These are phyloP conservation scores for Odocoileus hemionus DNA, from an alignment of 2,113 vertebrate genomes.

Conservation along the genomic window DNA sequence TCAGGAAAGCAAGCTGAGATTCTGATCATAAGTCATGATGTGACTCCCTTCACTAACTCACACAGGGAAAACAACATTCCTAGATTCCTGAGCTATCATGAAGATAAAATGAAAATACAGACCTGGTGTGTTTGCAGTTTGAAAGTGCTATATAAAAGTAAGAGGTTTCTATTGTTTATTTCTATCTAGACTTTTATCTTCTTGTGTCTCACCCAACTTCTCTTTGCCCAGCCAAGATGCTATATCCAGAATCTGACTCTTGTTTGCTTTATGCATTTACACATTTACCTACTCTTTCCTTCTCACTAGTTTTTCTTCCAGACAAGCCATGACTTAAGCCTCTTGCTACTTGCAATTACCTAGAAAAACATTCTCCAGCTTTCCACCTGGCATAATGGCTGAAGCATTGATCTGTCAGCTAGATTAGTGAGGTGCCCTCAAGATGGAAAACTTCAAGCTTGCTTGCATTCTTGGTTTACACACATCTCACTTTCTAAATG, in stretches of 20 bases:
- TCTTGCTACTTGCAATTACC: neutral
- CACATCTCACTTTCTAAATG: neutral
- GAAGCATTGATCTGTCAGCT: neutral
- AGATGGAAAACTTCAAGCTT: neutral
- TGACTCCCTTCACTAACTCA: neutral
- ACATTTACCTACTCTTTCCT: neutral
- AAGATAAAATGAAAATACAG: neutral
- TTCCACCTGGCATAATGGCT: neutral
- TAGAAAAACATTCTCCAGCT: neutral
- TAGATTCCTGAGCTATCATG: neutral
- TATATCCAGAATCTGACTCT: neutral
- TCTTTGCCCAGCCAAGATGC: neutral
- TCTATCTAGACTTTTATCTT: neutral
- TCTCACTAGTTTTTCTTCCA: neutral
- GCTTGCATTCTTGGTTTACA: neutral
- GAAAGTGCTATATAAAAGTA: neutral
- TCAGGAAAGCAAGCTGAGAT: neutral
- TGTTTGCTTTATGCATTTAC: neutral
- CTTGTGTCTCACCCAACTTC: neutral
- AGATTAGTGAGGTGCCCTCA: neutral
- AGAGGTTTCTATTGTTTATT: neutral
- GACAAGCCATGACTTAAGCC: neutral
- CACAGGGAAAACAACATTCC: neutral
- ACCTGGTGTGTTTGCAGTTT: neutral
- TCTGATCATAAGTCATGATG: neutral